phyloP scores from a whole-genome alignment of 1,140 invertebrate genomes.

The Liolophura sinensis region DNA sequence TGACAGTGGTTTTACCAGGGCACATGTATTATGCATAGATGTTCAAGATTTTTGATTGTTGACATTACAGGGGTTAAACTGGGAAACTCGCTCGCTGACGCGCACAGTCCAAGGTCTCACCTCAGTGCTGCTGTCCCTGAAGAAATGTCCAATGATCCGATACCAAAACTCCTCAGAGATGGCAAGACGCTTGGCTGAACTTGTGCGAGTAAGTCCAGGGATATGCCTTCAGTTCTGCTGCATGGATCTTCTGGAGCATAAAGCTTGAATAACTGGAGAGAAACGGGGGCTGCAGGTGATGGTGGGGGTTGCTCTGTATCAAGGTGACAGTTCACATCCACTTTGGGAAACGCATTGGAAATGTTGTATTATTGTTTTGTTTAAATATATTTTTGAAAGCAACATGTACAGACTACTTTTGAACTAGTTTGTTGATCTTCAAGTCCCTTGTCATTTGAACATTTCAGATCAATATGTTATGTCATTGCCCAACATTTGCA shows the following conservation, averaged over 20 bases:
- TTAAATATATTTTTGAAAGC: no score
- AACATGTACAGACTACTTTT: no score
- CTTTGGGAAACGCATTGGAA: no score
- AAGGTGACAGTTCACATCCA: background rate
- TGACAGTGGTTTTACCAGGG: no score
- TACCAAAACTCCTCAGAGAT: conserved; percentile 89
- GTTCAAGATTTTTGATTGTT: background rate
- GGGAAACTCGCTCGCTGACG: conserved; percentile 75
- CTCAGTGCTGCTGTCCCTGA: conserved; percentile 86
- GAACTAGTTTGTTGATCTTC: no score
- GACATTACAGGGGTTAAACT: conserved; percentile 67
- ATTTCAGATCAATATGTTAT: background rate
- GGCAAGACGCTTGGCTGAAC: conserved; percentile 82
- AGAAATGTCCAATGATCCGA: conserved; percentile 87
- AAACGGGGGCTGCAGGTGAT: background rate
- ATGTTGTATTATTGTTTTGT: no score
- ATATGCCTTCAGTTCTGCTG: background rate
- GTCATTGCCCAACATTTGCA: background rate
- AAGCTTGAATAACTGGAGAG: background rate
- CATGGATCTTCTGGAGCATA: background rate
- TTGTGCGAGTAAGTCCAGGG: conserved; percentile 51
- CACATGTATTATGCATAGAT: no score
- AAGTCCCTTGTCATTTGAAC: no score
- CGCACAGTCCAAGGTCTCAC: conserved; percentile 84
- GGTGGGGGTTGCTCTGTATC: background rate